Conservation (phyloP, 1,140 invertebrate species). For the Onthophagus taurus region DNA sequence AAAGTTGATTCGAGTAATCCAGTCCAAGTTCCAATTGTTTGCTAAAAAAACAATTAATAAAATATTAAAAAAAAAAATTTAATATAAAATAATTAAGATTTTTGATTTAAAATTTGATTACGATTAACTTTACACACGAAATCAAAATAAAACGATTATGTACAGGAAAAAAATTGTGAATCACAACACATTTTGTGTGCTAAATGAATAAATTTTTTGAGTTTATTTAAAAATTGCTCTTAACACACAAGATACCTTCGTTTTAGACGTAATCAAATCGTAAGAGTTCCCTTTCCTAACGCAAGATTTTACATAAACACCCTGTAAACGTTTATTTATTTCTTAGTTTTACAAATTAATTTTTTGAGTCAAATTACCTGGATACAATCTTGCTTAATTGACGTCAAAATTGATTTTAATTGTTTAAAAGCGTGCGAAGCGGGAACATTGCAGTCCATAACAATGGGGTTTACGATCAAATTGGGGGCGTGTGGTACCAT, state of each 20-base stretch:
- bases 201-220: slow-evolving; percentile 2
- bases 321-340: too few species aligned
- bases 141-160: too few species aligned
- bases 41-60: slow-evolving; percentile 20
- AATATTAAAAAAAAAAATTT: background rate
- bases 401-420: slow-evolving; percentile 26
- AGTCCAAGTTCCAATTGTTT: slow-evolving; percentile 45
- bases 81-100: slow-evolving; percentile 1
- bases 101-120: too few species aligned
- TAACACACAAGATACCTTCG: too few species aligned
- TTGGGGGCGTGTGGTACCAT: slow-evolving; percentile 32
- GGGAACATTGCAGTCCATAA: slow-evolving; percentile 52
- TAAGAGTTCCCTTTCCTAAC: slow-evolving; percentile 10
- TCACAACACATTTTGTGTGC: too few species aligned
- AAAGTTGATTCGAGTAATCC: slow-evolving; percentile 54
- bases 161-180: too few species aligned
- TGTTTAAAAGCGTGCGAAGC: slow-evolving; percentile 40
- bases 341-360: too few species aligned
- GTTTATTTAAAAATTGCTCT: too few species aligned
- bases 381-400: slow-evolving; percentile 29
- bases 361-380: too few species aligned
- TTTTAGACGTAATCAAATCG: slow-evolving; percentile 10
- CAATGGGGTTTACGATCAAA: slow-evolving; percentile 38
- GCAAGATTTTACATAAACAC: slow-evolving; percentile 8
- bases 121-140: too few species aligned